phyloP scores from a whole-genome alignment of 1,140 invertebrate genomes.

The Hestina assimilis region DNA sequence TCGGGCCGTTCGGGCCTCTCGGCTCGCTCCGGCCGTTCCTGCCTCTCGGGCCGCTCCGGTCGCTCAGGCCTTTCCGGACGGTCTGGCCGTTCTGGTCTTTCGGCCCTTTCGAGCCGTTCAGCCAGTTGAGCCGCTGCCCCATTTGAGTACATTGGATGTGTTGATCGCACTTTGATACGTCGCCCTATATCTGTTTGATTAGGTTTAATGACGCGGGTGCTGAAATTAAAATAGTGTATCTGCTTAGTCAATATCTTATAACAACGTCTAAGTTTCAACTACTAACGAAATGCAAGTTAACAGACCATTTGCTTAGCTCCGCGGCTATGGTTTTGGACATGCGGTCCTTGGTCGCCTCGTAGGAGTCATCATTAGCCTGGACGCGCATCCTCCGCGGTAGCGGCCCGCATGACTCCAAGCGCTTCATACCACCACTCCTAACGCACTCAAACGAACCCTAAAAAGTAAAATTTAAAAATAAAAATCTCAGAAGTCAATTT shows the following conservation, averaged over 20 bases:
- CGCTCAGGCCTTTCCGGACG: constrained; percentile 35
- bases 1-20: constrained; percentile 33
- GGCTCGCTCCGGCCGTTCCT: constrained; percentile 30
- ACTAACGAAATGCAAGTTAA: too few species aligned
- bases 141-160: constrained; percentile 51
- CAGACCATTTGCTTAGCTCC: constrained; percentile 94
- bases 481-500: not conserved
- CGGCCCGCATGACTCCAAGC: constrained; percentile 88
- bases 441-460: constrained; percentile 94
- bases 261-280: not conserved
- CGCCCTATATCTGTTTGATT: constrained; percentile 92
- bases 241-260: too few species aligned
- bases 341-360: constrained; percentile 91
- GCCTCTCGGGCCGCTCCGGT: constrained; percentile 31
- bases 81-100: constrained; percentile 35
- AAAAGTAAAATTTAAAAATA: constrained; percentile 29
- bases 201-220: constrained; percentile 94
- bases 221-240: constrained; percentile 74
- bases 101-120: constrained; percentile 40
- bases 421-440: constrained; percentile 82
- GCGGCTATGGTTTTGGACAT: constrained; percentile 94
- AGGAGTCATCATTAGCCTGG: constrained; percentile 96
- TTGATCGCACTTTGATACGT: constrained; percentile 86
- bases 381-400: constrained; percentile 92
- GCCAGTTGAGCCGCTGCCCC: constrained; percentile 34